Conservation (phyloP, 2,113 vertebrate species). For the Archilochus colubris region DNA sequence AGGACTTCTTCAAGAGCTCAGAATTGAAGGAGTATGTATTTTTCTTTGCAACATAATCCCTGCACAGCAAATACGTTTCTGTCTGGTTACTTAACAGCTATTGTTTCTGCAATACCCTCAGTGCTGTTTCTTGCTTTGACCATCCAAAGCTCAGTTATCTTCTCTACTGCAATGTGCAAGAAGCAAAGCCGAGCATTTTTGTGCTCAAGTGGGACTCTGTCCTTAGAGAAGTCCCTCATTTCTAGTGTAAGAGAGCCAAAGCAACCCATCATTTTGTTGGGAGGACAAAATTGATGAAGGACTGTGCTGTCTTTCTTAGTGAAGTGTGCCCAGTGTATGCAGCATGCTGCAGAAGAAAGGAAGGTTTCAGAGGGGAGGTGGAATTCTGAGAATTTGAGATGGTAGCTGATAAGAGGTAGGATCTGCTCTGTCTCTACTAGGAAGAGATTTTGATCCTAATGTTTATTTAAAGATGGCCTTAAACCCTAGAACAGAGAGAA, state of each 20-base stretch:
- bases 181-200: neutral
- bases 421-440: neutral
- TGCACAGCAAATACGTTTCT: neutral
- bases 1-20: neutral
- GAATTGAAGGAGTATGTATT: neutral
- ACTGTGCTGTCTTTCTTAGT: neutral
- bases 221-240: neutral
- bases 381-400: slow-evolving; percentile 29
- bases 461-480: slow-evolving; percentile 37
- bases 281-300: neutral
- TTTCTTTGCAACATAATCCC: neutral
- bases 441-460: neutral
- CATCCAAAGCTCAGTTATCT: neutral
- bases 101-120: neutral
- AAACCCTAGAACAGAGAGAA: neutral
- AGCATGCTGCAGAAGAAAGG: neutral
- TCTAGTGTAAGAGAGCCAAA: neutral
- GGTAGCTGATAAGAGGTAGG: slow-evolving; percentile 13
- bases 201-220: neutral
- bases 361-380: neutral
- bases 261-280: accelerated
- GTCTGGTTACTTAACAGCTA: neutral
- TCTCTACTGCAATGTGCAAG: neutral
- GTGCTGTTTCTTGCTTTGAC: neutral
- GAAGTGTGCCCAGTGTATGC: neutral